Base-by-base conservation (phyloP, 1,140 invertebrate species). In the Drosophila kurseongensis region DNA sequence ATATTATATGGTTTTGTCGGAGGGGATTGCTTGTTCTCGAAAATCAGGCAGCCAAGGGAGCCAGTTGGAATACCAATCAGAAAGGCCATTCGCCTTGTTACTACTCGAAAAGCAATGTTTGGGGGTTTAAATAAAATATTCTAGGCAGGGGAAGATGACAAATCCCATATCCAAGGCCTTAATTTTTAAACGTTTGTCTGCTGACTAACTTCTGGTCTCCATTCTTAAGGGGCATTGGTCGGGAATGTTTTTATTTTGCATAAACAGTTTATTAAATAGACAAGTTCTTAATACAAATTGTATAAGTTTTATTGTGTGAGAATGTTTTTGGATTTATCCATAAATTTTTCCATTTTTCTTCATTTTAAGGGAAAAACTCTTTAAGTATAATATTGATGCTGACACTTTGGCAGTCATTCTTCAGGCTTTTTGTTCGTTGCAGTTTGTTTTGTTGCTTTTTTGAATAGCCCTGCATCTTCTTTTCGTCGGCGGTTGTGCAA, bases 1-100 rank as follows among this genome's bases (percentile, higher is more conserved):
- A 82, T 86, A 78, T 88, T 82, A 79, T 45, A 79, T 86, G 66
- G n/a, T 51, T 77, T 80, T 76, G 61, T 73, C 60, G 54, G 59
- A 1, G 48, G 54, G 44, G 36, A 71, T 58, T 81, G 71, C 58
- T 76, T 42, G 59, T 51, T 23, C 42, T 52, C 32, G n/a, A 48
- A 65, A 56, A 23, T 55, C 36, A 18, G 55, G 32, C 59, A 80
- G 42, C 67, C 40, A 40, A 27, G 51, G 18, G 51, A 55, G 35
- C 36, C 16, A 27, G 23, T 36, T 29, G 51, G 51, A 71, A 71
- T 71, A 57, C 66, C 67, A 71, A 71, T 71, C 67, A 48, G 67
- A 57, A 16, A 58, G 65, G 66, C 44, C 52, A 71, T 71, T 71
- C 65, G 51, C 65, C 36, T 29, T 42, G 36, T 50, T n/a, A 29